Percentiles rank a stretch among this genome's conserved stretches.
Evolutionary conservation across 1,140 invertebrate genomes (phyloP).

Genomic region (Drosophila equinoxialis): DNA sequence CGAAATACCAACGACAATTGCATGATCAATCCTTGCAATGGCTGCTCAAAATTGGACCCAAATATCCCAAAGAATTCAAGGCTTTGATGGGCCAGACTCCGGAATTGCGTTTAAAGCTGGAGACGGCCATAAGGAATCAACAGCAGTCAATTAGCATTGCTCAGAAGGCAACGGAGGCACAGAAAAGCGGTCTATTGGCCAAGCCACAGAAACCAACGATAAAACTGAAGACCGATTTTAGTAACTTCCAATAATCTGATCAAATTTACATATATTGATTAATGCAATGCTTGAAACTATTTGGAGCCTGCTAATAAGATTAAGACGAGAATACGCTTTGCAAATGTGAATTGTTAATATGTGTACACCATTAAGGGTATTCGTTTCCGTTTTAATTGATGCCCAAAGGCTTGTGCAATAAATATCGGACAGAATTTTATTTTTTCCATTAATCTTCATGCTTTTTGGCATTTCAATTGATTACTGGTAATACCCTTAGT

Average conservation of each 20-base stretch:
- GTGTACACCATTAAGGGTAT: slow-evolving; percentile 18
- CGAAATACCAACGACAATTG: slow-evolving; percentile 87
- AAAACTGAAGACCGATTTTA: slow-evolving; percentile 97
- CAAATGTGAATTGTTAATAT: slow-evolving; percentile 22
- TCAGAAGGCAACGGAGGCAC: slow-evolving; percentile 82
- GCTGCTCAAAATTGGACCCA: slow-evolving; percentile 95
- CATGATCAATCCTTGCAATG: slow-evolving; percentile 94
- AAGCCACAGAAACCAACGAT: slow-evolving; percentile 90
- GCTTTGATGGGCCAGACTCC: slow-evolving; percentile 92
- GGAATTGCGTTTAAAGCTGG: slow-evolving; percentile 91
- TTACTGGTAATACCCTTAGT: slow-evolving; percentile 22
- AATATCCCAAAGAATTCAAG: slow-evolving; percentile 96
- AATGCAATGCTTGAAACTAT: slow-evolving; percentile 21
- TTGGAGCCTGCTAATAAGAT: background rate
- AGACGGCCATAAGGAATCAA: slow-evolving; percentile 91
- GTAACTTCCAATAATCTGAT: slow-evolving; percentile 88
- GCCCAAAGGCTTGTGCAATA: slow-evolving; percentile 11
- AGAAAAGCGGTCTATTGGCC: slow-evolving; percentile 82
- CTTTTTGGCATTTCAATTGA: slow-evolving; percentile 31
- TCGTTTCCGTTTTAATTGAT: background rate
- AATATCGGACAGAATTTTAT: background rate
- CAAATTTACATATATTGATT: background rate
- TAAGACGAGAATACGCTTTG: slow-evolving; percentile 35
- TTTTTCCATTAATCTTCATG: background rate
- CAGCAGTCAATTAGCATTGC: slow-evolving; percentile 86